Evolutionary conservation across 2,888 invertebrate genomes (phyloP).

Genomic region (Netelia fuscicornis): DNA sequence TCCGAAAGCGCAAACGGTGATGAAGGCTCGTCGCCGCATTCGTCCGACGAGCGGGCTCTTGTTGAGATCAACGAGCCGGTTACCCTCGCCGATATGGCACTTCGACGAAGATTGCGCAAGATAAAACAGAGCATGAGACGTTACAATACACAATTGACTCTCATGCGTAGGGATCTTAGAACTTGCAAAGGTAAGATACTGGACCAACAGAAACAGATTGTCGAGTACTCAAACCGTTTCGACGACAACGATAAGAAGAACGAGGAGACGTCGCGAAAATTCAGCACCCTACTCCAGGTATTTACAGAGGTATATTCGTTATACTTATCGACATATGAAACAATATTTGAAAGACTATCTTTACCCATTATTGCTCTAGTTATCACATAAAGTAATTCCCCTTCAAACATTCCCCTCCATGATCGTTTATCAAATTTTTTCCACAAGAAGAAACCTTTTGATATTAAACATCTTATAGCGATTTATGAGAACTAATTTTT

Average conservation of each 20-base stretch:
- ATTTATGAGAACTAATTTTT: too few relatives aligned
- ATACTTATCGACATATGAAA: conserved; percentile 40
- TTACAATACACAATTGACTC: conserved; percentile 93
- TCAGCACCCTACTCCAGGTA: conserved; percentile 94
- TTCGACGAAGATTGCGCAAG: conserved; percentile 93
- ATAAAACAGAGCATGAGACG: conserved; percentile 96
- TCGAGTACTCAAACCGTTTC: conserved; percentile 93
- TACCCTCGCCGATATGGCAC: conserved; percentile 94
- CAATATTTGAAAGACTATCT: background rate
- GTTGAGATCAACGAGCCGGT: conserved; percentile 86
- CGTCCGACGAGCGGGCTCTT: conserved; percentile 85
- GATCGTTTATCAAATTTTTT: too few relatives aligned
- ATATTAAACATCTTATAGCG: too few relatives aligned
- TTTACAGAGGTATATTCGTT: conserved; percentile 81
- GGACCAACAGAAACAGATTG: conserved; percentile 94
- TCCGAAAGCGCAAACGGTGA: conserved; percentile 85
- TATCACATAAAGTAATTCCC: background rate
- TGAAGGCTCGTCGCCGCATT: conserved; percentile 85
- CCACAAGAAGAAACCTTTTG: too few relatives aligned
- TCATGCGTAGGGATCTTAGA: conserved; percentile 92
- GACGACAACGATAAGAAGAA: conserved; percentile 96
- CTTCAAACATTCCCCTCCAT: background rate
- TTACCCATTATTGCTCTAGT: background rate
- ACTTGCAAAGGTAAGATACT: conserved; percentile 93
- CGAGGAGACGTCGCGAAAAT: conserved; percentile 95